Evolutionary conservation across 2,888 invertebrate species (phyloP).

Genomic region (Stictocephala bisonia): DNA sequence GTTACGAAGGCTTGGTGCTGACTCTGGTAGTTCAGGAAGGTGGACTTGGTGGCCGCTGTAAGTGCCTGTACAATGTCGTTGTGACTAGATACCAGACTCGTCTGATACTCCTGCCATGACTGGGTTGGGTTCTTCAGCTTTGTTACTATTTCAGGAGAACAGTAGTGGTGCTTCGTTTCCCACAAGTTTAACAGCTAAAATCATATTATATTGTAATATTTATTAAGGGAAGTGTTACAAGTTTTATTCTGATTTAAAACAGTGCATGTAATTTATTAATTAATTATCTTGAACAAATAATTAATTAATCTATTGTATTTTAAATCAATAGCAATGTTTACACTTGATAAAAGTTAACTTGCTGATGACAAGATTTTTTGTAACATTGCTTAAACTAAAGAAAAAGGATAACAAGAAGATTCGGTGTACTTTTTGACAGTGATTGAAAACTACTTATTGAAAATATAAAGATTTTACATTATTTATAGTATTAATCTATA

Average conservation of each 20-base stretch:
- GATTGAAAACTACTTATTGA: no score
- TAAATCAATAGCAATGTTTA: not conserved
- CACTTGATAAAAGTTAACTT: no score
- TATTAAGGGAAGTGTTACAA: not conserved
- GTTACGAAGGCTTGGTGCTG: conserved; percentile 96
- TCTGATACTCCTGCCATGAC: conserved; percentile 91
- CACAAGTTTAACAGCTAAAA: conserved; percentile 85
- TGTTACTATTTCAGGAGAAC: conserved; percentile 83
- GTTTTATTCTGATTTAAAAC: not conserved
- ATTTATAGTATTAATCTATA: no score
- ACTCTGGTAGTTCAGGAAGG: conserved; percentile 88
- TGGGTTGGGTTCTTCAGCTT: conserved; percentile 88
- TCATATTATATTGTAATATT: conserved; percentile 27
- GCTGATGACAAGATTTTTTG: no score
- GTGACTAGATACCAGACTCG: conserved; percentile 84
- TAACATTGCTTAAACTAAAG: no score
- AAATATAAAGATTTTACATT: no score
- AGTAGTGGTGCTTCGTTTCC: conserved; percentile 96
- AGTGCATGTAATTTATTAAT: not conserved
- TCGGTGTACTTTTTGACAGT: no score
- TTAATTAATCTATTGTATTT: conserved; percentile 1
- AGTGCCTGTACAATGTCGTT: conserved; percentile 81
- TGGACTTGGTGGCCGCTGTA: conserved; percentile 82
- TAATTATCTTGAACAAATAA: no score
- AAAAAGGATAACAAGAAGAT: no score